Base-by-base conservation (phyloP, 1,140 invertebrate genomes). In the Druon quercuslanigerum region DNA sequence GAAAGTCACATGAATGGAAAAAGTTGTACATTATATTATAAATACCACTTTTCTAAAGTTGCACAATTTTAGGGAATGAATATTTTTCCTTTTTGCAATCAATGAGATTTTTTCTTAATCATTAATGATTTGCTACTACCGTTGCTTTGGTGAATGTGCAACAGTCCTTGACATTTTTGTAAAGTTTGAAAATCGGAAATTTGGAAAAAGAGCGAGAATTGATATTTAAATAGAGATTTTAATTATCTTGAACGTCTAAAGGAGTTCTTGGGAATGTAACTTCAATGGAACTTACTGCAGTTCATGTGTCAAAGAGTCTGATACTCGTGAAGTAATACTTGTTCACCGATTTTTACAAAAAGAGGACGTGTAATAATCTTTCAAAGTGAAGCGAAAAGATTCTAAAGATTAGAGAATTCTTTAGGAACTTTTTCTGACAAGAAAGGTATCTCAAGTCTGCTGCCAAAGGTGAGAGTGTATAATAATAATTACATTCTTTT, bases 271-370 rank as follows among this genome's bases (percentile, higher is more conserved):
- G n/a, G 33, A 8, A 46, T 46, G 40, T 73, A 66, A 78, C 13
- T 20, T 17, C 17, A 50, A 66, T 66, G n/a, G 14, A 66, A 33
- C 60, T 25, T 19, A 46, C 56, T 54, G 73, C 77, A 77, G 75
- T 77, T 77, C 75, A 79, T 12, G 20, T 71, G 71, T 79, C 75
- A 77, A 79, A 77, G 25, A 73, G 56, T 16, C 60, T 77, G 75
- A 70, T 71, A 66, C 40, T 40, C 20, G 57, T 77, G 76, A 70
- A 25, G 72, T 56, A 77, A 77, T 52, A 66, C 20, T 33, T 19
- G 57, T 77, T 77, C 46, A 17, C 50, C 51, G 56, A 73, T 77
- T n/a, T 57, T 73, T 54, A 51, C 50, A n/a, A 9, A 57, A 60
- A 20, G 25, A 50, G 5, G 54, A 11, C 51, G 66, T 51, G 66